Evolutionary conservation across 2,113 vertebrate species (phyloP), one percentile per base, ranked within the genome.

Genomic region (Helogale parvula): DNA sequence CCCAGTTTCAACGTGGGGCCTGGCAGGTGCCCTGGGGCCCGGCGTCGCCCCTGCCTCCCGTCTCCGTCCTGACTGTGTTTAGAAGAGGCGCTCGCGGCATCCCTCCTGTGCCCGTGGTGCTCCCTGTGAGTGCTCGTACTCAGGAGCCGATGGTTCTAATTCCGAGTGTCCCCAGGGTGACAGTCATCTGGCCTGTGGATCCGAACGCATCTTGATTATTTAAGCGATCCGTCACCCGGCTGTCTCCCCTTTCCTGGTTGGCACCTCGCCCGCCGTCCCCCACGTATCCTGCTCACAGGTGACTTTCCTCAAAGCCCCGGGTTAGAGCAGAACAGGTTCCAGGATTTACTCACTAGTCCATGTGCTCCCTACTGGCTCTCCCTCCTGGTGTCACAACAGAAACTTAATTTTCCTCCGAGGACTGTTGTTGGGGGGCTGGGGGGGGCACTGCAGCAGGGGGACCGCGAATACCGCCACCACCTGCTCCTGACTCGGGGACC

Each of bases 41-140:
- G 14, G 19, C 15, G 0, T 4, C 0, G 0, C 13, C 2, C 66
- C 38, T 10, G 23, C 25, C n/a, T 2, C 0, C 54, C 68, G 7
- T 6, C 16, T 33, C 68, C 21, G 35, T 41, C 95, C 15, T 10
- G 5, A 19, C 17, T 60, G 0, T 15, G 33, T 35, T n/a, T 25
- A 4, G 60, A 68, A 45, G 79, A 89, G 72, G 23, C 16, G 0
- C n/a, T 33, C 8, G 1, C 0, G n/a, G 38, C 45, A 0, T 54
- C 23, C 33, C 82, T 90, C 31, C 21, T 3, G 4, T 2, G 10
- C 41, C 47, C 29, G 2, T 2, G 5, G 23, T 4, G n/a, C n/a
- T n/a, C 68, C 27, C 60, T 1, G 0, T 0, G 12, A 31, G 7
- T 45, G 74, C 83, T 57, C 84, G 2, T 3, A 15, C 29, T 0